Evolutionary conservation across 2,113 vertebrate species (phyloP), one percentile per base, ranked within the genome.

Genomic region (Pseudolaguvia tuberculata): DNA sequence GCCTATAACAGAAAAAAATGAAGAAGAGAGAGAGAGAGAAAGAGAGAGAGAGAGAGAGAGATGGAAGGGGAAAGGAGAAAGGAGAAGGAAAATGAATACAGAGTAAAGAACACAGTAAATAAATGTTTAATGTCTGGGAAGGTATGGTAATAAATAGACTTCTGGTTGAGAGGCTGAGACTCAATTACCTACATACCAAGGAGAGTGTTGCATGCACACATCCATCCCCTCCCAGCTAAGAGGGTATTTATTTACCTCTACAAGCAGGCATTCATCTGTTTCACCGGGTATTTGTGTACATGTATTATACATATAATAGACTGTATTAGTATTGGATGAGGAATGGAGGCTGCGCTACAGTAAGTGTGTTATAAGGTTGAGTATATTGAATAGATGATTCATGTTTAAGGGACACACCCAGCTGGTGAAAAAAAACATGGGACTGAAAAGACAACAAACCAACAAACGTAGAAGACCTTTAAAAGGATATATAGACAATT

Each of bases 61-160:
- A 79, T 81, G 81, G 78, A 75, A 86, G 84, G 83, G 82, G 77
- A 70, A 65, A 63, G 59, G 84, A 83, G 86, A 86, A 84, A 25
- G n/a, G 70, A 77, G 83, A 79, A 82, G 73, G 80, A 80, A 81
- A 78, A 63, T 79, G 83, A 80, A 80, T 81, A 78, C 84, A 80
- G 72, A 77, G 72, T 63, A 79, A 78, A 73, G 71, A 79, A 81
- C 73, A 79, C 72, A 62, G 77, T 79, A 72, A 76, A 81, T 81
- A 79, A 81, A 81, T 81, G 77, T 81, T 81, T 81, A 79, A 81
- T 81, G 80, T 78, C 68, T 58, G 61, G 66, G 69, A 78, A 68
- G 80, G 76, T 63, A 73, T 78, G 56, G 72, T 81, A 78, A 81
- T 81, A 78, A 81, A 81, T 78, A 81, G 77, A 51, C 67, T 79